Evolutionary conservation across 2,797 vertebrate genomes (phyloP).

Genomic region (Danio jaintianensis): DNA sequence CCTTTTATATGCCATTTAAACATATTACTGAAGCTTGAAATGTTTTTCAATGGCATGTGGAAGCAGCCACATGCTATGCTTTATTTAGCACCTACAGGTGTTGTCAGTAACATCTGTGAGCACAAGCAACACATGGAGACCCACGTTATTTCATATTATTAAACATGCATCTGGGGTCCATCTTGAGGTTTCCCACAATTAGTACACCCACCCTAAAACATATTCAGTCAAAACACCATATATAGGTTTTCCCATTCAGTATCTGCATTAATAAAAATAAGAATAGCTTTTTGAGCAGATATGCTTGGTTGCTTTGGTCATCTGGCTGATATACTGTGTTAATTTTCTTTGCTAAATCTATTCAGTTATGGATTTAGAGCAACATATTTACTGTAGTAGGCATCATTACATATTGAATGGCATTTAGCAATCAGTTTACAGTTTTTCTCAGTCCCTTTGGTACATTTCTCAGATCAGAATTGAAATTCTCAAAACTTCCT

Average conservation of each 20-base stretch:
- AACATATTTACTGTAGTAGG: neutral
- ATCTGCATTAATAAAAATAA: neutral
- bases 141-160: neutral
- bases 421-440: neutral
- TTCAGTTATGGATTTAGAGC: neutral
- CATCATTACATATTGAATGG: neutral
- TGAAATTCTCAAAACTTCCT: no score
- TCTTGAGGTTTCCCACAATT: neutral
- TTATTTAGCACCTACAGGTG: constrained; percentile 33
- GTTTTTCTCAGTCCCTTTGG: no score
- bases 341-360: constrained; percentile 16
- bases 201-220: neutral
- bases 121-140: neutral
- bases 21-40: neutral
- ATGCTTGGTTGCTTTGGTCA: neutral
- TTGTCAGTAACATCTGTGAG: constrained; percentile 14
- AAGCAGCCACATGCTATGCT: constrained; percentile 8
- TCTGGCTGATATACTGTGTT: neutral
- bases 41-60: neutral
- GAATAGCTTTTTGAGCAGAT: neutral
- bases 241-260: neutral
- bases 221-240: neutral
- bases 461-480: no score
- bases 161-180: constrained; percentile 27
- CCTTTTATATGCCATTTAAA: constrained; percentile 10